A percentile compares a stretch with the other conserved stretches of the same genome.
Conservation (phyloP, 2,797 vertebrate species). For the Pempheris klunzingeri region DNA sequence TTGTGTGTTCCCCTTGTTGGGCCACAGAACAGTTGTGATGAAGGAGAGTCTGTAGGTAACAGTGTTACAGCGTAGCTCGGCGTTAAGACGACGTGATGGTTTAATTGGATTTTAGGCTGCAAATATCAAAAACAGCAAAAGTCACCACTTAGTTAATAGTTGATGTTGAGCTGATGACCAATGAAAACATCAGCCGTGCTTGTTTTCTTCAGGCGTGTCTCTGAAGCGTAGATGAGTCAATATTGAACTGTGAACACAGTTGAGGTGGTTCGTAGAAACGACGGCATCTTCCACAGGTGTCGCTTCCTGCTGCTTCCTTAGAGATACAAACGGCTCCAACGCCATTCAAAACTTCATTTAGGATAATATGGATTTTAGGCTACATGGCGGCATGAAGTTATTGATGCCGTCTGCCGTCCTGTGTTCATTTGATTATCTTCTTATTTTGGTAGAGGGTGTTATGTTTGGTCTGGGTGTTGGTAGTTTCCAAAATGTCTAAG, state of each 20-base stretch:
- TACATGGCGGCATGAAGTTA: too few species aligned
- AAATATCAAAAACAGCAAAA: neutral
- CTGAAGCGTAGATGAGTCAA: too few species aligned
- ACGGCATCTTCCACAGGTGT: too few species aligned
- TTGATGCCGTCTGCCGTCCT: neutral
- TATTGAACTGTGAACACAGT: neutral
- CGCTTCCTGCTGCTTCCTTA: neutral
- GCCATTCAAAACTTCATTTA: neutral
- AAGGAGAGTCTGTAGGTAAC: neutral
- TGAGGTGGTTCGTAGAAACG: too few species aligned
- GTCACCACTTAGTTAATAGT: neutral
- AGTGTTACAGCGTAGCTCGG: neutral
- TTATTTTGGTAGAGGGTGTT: neutral
- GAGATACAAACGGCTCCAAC: neutral
- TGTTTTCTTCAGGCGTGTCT: slow-evolving; percentile 9
- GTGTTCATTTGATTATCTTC: too few species aligned
- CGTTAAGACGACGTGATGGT: neutral
- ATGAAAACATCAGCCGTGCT: neutral
- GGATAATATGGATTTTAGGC: neutral
- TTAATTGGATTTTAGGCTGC: neutral
- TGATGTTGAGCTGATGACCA: neutral
- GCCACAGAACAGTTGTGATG: neutral
- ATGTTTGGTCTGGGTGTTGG: neutral
- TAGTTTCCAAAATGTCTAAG: neutral
- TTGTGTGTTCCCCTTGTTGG: neutral